These are phyloP conservation scores for Oceanites oceanicus DNA, from an alignment of 2,113 vertebrate species.

Conservation along the genomic window DNA sequence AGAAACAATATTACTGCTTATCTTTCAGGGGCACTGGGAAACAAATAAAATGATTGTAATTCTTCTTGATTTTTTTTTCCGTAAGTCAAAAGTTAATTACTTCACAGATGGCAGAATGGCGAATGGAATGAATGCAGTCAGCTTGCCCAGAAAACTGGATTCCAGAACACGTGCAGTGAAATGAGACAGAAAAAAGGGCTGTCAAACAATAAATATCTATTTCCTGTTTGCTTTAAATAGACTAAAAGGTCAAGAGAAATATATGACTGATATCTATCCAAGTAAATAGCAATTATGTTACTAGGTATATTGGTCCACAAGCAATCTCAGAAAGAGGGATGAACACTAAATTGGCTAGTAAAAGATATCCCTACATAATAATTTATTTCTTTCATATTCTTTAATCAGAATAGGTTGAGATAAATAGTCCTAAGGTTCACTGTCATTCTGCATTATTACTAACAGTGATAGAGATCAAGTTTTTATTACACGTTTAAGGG, in stretches of 20 bases:
- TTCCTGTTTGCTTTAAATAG: constrained; percentile 52
- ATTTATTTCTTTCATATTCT: neutral
- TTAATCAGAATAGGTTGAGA: constrained; percentile 17
- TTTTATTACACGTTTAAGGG: neutral
- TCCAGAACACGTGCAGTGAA: constrained; percentile 60
- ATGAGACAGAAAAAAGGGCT: constrained; percentile 58
- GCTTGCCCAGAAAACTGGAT: constrained; percentile 64
- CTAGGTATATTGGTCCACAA: neutral
- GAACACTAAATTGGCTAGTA: neutral
- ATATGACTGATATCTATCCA: constrained; percentile 1
- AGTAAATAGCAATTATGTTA: constrained; percentile 17
- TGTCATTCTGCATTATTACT: neutral
- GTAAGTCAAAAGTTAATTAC: constrained; percentile 85
- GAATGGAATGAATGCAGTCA: constrained; percentile 37
- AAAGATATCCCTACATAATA: neutral
- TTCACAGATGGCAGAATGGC: constrained; percentile 81
- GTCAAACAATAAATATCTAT: constrained; percentile 57
- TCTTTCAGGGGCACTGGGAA: constrained; percentile 16
- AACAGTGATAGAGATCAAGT: neutral
- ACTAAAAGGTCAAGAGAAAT: constrained; percentile 49
- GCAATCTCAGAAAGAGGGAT: neutral
- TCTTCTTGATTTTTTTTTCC: constrained; percentile 36
- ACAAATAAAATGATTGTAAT: constrained; percentile 43
- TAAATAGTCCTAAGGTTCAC: neutral
- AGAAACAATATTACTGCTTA: neutral